These are phyloP conservation scores for Holcopasites calliopsidis DNA, from an alignment of 1,140 invertebrate species.

Conservation along the genomic window DNA sequence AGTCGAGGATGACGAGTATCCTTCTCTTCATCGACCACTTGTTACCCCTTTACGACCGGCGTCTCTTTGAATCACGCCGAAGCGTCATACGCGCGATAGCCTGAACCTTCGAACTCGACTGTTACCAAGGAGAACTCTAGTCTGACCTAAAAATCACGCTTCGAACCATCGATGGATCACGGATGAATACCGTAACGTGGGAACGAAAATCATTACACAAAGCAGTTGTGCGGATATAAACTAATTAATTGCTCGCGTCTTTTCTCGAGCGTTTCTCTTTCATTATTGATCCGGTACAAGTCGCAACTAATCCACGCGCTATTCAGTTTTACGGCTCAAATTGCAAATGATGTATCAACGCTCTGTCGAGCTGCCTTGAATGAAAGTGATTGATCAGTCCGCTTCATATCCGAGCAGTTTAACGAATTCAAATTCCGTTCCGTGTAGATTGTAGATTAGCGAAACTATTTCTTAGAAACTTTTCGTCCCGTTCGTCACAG, in stretches of 20 bases:
- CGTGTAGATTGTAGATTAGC: neutral
- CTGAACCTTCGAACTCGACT: constrained; percentile 46
- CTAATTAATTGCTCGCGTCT: no score
- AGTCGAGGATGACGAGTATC: constrained; percentile 12
- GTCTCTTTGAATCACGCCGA: constrained; percentile 12
- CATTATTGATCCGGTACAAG: no score
- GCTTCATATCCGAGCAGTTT: no score
- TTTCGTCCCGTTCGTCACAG: neutral
- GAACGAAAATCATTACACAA: neutral
- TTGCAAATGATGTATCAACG: neutral
- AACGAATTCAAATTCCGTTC: neutral
- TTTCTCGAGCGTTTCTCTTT: neutral
- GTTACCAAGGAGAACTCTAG: constrained; percentile 46
- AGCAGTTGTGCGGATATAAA: no score
- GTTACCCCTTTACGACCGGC: constrained; percentile 35
- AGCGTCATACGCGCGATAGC: constrained; percentile 23
- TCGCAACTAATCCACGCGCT: neutral
- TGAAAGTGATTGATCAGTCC: neutral
- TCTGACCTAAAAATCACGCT: constrained; percentile 25
- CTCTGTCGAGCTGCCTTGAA: neutral
- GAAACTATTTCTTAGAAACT: neutral
- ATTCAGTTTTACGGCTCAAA: neutral
- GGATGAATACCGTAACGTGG: neutral
- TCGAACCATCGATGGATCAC: neutral
- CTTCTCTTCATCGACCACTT: constrained; percentile 10